Conservation (phyloP, 2,113 vertebrate genomes). For the Podarcis muralis region DNA sequence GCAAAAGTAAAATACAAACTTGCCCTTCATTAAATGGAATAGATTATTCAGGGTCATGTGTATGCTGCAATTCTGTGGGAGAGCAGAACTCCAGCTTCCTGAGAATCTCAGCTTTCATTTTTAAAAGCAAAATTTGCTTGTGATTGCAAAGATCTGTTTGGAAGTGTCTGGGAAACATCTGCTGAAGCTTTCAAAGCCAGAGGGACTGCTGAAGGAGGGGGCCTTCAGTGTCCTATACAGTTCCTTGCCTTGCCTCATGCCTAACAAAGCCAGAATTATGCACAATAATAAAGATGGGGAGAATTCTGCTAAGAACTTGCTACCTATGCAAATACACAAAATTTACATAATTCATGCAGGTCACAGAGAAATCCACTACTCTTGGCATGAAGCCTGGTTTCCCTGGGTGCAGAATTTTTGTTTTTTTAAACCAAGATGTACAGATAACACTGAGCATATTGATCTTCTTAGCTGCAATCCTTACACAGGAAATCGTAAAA, state of each 20-base stretch:
- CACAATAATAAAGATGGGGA: neutral
- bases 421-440: conserved; percentile 41
- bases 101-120: neutral
- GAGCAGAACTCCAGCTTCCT: neutral
- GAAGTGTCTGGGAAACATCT: neutral
- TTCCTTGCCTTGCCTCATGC: neutral
- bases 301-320: neutral
- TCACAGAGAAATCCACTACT: neutral
- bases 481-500: neutral
- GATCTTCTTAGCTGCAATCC: conserved; percentile 34
- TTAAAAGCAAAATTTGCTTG: neutral
- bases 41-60: neutral
- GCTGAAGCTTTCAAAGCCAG: neutral
- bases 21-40: neutral
- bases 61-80: neutral
- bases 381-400: neutral
- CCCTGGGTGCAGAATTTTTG: neutral
- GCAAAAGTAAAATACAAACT: neutral
- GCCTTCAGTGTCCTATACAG: neutral
- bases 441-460: conserved; percentile 36
- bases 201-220: neutral
- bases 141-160: neutral
- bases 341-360: neutral
- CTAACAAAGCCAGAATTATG: neutral
- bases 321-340: neutral